Conservation (phyloP, 2,797 vertebrate genomes). For the Aratinga solstitialis region DNA sequence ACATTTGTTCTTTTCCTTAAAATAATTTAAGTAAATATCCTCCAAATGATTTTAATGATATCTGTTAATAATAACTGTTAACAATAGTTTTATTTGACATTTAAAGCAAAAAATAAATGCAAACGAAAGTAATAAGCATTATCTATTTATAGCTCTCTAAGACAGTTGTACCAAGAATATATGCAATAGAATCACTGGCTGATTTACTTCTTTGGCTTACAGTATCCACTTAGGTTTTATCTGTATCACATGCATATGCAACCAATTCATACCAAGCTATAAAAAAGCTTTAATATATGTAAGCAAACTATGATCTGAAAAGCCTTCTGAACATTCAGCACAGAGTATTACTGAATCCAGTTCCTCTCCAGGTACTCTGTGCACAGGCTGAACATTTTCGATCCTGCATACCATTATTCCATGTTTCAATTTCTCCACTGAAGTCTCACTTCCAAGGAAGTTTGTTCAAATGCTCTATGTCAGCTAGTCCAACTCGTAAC, state of each 20-base stretch:
- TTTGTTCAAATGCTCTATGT: neutral
- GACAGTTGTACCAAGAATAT: neutral
- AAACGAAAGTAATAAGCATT: constrained; percentile 11
- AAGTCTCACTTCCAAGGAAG: neutral
- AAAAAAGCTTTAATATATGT: neutral
- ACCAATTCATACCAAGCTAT: neutral
- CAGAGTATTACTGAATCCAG: neutral
- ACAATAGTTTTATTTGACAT: neutral
- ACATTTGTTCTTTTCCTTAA: neutral
- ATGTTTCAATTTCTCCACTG: neutral
- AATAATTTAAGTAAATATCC: neutral
- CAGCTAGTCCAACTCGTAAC: neutral
- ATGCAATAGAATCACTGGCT: neutral
- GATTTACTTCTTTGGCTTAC: neutral
- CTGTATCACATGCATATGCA: neutral
- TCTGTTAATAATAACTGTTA: neutral
- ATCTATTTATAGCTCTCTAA: constrained; percentile 11
- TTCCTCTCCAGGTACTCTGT: neutral
- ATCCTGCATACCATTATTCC: neutral
- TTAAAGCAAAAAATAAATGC: neutral
- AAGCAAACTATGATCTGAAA: neutral
- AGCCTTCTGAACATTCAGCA: neutral
- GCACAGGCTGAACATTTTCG: neutral
- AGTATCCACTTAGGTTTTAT: constrained; percentile 7
- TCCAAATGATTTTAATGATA: neutral